Base-by-base conservation (phyloP, 2,888 invertebrate genomes). In the Oscheius sp. region DNA sequence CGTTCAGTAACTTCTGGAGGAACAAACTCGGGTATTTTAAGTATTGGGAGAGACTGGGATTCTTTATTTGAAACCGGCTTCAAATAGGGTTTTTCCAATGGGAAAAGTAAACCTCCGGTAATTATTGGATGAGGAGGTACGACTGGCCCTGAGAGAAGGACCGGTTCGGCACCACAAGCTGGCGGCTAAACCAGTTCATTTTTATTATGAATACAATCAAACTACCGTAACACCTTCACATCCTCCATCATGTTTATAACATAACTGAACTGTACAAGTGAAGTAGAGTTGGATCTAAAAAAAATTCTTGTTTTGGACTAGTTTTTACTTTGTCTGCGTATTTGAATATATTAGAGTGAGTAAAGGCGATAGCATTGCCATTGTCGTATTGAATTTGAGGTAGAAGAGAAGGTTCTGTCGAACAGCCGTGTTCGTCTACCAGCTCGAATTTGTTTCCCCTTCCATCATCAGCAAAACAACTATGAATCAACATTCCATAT, bases 391-490 rank as follows among this genome's bases (percentile, higher is more conserved):
- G 68, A 38, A 82, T 72, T 41, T 84, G 80, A 8, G 79, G 80
- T 0, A 85, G 71, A 30, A 86, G 75, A 30, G 73, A 75, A 3
- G 73, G 67, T 70, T 85, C 85, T 3, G 78, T 75, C 6, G 82
- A 76, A 54, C 85, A 85, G 1, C 85, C 86, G 61, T 79, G 47
- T 50, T 83, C 82, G 70, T 86, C 83, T 14, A 86, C 75, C 59
- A 86, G 71, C 45, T 84, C 80, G 68, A 86, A 84, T 26, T 80
- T 77, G 64, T 85, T 85, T 2, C 86, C 86, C n/a, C 74, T 75
- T 0, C 86, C 86, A 66, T 86, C 86, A 65, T 86, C 86, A 12
- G 86, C 86, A 68, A 76, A 86, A 63, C 86, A 86, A 49, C 80
- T 81, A 69, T 86, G 85, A 47, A 86, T 82, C 47, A 86, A 67